Evolutionary conservation across 2,888 invertebrate species (phyloP).

Genomic region (Scaptomyza flava): DNA sequence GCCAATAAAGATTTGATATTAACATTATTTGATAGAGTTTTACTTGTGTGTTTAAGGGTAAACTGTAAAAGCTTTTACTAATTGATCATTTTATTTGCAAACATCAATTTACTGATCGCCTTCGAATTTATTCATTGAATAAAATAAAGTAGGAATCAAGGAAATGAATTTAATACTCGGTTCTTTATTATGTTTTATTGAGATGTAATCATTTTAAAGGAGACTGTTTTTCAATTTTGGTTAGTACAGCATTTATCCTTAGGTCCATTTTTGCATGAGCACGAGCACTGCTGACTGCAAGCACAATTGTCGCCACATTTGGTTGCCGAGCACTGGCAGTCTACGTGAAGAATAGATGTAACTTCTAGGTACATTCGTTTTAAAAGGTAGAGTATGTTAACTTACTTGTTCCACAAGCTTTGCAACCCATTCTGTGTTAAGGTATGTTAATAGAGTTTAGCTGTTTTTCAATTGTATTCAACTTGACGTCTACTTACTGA

Average conservation of each 20-base stretch:
- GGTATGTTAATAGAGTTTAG: too few relatives aligned
- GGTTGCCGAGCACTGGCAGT: constrained; percentile 71
- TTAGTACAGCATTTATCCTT: constrained; percentile 71
- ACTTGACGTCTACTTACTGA: constrained; percentile 6
- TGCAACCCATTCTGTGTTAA: constrained; percentile 66
- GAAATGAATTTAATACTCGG: too few relatives aligned
- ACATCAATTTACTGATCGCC: neutral
- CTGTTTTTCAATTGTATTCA: neutral
- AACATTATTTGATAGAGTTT: constrained; percentile 21
- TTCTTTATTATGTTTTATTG: too few relatives aligned
- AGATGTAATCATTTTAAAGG: neutral
- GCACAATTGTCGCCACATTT: constrained; percentile 75
- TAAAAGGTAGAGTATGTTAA: constrained; percentile 1
- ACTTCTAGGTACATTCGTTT: neutral
- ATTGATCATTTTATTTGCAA: neutral
- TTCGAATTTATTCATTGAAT: neutral
- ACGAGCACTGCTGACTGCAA: constrained; percentile 72
- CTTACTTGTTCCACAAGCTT: constrained; percentile 73
- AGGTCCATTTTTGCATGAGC: constrained; percentile 73
- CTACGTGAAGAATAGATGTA: constrained; percentile 29
- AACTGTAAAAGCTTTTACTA: too few relatives aligned
- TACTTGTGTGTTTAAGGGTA: neutral
- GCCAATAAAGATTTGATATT: constrained; percentile 81
- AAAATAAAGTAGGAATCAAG: neutral
- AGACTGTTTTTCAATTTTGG: constrained; percentile 43